Evolutionary conservation across 2,888 invertebrate genomes (phyloP).

Genomic region (Polylopha cassiicola): DNA sequence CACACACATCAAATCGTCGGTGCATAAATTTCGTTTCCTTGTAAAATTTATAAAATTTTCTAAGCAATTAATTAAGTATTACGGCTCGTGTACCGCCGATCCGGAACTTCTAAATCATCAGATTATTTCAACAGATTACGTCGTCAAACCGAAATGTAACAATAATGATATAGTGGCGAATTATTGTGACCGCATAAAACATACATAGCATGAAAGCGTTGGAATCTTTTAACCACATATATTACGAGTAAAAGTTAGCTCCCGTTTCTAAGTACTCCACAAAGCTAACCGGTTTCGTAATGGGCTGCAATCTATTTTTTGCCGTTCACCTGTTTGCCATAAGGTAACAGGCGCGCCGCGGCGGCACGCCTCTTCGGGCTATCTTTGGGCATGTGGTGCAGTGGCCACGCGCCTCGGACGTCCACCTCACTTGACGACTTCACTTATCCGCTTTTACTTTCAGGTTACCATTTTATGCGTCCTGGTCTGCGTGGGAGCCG

Average conservation of each 20-base stretch:
- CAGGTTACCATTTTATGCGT: slow-evolving; percentile 58
- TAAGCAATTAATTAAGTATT: slow-evolving; percentile 4
- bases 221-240: slow-evolving; percentile 56
- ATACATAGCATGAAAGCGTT: slow-evolving; percentile 41
- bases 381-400: slow-evolving; percentile 40
- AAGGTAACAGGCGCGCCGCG: slow-evolving; percentile 34
- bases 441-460: slow-evolving; percentile 60
- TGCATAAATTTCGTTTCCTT: too few species aligned
- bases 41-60: too few species aligned
- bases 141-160: slow-evolving; percentile 16
- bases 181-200: slow-evolving; percentile 41
- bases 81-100: slow-evolving; percentile 4
- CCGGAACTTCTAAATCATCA: slow-evolving; percentile 12
- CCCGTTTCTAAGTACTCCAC: slow-evolving; percentile 50
- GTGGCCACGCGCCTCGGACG: slow-evolving; percentile 37
- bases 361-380: slow-evolving; percentile 42
- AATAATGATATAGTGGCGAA: slow-evolving; percentile 21
- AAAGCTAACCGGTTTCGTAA: slow-evolving; percentile 61
- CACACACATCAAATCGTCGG: slow-evolving; percentile 16
- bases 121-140: slow-evolving; percentile 12
- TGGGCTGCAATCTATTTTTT: slow-evolving; percentile 64
- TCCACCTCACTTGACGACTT: slow-evolving; percentile 34
- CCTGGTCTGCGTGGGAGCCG: slow-evolving; percentile 58
- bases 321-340: slow-evolving; percentile 62
- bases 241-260: slow-evolving; percentile 70